These are phyloP conservation scores for Lymantria monacha DNA, from an alignment of 2,888 invertebrate genomes.

Conservation along the genomic window DNA sequence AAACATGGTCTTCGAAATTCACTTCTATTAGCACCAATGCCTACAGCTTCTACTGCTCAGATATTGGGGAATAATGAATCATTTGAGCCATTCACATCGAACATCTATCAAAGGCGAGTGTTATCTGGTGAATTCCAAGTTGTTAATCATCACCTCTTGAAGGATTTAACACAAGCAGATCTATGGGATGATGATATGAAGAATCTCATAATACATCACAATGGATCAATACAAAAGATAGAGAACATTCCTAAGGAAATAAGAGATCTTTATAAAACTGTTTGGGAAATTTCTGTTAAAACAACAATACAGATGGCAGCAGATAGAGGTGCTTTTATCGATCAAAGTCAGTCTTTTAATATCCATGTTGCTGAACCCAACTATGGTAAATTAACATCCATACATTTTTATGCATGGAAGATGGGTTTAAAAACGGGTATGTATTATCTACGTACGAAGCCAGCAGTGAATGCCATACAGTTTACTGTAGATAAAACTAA, in stretches of 20 bases:
- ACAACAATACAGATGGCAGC: conserved; percentile 97
- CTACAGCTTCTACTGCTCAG: conserved; percentile 99
- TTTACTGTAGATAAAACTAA: conserved; percentile 96
- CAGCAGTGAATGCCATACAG: conserved; percentile 97
- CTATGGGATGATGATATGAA: conserved; percentile 98
- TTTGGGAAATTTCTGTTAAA: conserved; percentile 98
- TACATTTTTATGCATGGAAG: conserved; percentile 99
- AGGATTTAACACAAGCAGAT: conserved; percentile 94
- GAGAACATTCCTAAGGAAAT: conserved; percentile 92
- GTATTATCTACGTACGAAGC: conserved; percentile 98
- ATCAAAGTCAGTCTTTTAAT: conserved; percentile 99
- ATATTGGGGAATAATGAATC: conserved; percentile 99
- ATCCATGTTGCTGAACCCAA: conserved; percentile 97
- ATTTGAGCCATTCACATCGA: conserved; percentile 98
- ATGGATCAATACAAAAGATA: conserved; percentile 96
- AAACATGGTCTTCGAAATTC: conserved; percentile 96
- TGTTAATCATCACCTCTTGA: conserved; percentile 97
- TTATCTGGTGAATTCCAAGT: conserved; percentile 97
- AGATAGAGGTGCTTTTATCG: conserved; percentile 98
- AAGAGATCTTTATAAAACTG: conserved; percentile 95
- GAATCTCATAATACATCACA: conserved; percentile 93
- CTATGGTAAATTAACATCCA: conserved; percentile 96
- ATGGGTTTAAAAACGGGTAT: conserved; percentile 98
- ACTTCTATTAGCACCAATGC: conserved; percentile 97
- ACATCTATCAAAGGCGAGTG: conserved; percentile 96